Percentiles rank a stretch among this genome's conserved stretches.
phyloP scores from a whole-genome alignment of 2,888 invertebrate genomes.

The Nephrotoma flavescens region DNA sequence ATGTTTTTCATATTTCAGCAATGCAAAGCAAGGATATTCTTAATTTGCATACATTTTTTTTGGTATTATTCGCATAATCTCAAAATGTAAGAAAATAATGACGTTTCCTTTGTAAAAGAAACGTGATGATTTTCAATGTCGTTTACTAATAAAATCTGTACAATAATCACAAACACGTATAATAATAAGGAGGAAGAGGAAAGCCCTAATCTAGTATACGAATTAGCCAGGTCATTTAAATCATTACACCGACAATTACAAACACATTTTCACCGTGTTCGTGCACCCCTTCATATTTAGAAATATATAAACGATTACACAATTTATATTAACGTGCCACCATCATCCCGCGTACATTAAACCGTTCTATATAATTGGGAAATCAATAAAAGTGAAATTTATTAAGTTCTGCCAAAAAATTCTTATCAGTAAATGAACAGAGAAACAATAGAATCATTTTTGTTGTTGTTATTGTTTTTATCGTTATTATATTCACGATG shows the following conservation, averaged over 20 bases:
- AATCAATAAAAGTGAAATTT: neutral
- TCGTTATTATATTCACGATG: neutral
- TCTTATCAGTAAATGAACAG: neutral
- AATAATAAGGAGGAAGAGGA: no score
- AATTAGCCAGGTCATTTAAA: neutral
- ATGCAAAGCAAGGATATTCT: no score
- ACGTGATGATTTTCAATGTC: no score
- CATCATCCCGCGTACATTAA: neutral
- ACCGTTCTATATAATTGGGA: neutral
- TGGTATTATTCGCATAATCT: no score
- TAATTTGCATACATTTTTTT: no score
- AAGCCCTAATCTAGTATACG: no score
- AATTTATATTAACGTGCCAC: neutral
- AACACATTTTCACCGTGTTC: neutral
- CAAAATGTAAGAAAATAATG: no score
- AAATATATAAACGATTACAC: neutral
- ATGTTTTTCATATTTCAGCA: no score
- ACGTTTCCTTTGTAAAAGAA: no score
- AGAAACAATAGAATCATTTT: neutral
- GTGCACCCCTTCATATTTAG: neutral
- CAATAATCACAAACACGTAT: no score
- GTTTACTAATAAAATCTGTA: no score
- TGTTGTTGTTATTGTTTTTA: neutral
- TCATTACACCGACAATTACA: neutral
- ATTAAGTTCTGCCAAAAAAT: neutral